A percentile compares a stretch with the other conserved stretches of the same genome.
Evolutionary conservation across 2,888 invertebrate genomes (phyloP).

Genomic region (Eupelmus urozonus): DNA sequence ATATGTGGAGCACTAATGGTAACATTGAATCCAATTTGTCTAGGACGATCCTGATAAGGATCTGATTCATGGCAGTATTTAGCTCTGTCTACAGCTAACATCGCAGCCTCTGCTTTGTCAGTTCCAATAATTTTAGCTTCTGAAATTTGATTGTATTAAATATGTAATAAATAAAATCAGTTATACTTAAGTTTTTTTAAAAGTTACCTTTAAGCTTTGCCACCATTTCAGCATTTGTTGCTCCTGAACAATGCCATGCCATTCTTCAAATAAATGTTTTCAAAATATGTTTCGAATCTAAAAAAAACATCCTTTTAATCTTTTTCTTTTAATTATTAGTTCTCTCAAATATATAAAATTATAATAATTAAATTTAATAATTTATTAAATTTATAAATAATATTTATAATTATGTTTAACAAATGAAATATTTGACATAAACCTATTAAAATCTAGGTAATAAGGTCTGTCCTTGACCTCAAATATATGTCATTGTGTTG

Average conservation of each 20-base stretch:
- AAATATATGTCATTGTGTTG: too few species aligned
- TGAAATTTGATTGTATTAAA: slow-evolving; percentile 75
- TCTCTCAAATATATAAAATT: too few species aligned
- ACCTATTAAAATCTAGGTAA: too few species aligned
- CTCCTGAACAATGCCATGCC: slow-evolving; percentile 95
- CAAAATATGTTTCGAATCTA: too few species aligned
- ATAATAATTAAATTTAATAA: too few species aligned
- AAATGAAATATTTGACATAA: too few species aligned
- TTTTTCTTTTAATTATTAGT: too few species aligned
- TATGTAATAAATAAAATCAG: background rate
- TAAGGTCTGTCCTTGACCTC: too few species aligned
- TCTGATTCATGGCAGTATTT: slow-evolving; percentile 85
- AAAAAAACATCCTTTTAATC: too few species aligned
- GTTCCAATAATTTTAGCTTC: slow-evolving; percentile 90
- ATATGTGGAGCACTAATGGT: slow-evolving; percentile 98
- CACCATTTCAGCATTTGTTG: slow-evolving; percentile 89
- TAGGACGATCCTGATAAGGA: slow-evolving; percentile 94
- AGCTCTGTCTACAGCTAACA: slow-evolving; percentile 90
- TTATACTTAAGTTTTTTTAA: too few species aligned
- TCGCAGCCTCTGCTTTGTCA: slow-evolving; percentile 87
- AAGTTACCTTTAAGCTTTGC: slow-evolving; percentile 86
- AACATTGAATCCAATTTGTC: slow-evolving; percentile 95
- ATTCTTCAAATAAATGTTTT: too few species aligned
- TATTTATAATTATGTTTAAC: too few species aligned
- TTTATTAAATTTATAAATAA: slow-evolving; percentile 2